Conservation (phyloP, 2,113 vertebrate genomes). For the Puma concolor region DNA sequence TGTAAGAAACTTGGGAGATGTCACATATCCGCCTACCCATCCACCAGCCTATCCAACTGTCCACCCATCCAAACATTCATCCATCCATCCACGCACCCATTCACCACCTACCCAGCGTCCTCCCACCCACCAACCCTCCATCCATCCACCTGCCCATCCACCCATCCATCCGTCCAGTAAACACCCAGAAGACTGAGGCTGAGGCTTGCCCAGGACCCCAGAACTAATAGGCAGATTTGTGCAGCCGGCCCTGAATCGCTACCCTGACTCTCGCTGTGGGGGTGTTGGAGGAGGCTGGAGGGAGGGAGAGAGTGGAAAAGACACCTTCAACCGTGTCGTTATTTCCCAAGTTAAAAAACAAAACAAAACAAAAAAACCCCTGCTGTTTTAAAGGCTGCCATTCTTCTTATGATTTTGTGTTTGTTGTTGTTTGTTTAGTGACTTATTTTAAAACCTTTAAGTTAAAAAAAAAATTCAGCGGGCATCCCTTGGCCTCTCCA, state of each 20-base stretch:
- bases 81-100: background rate
- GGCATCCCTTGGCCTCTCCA: background rate
- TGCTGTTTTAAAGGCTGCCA: background rate
- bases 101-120: background rate
- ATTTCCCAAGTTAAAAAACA: background rate
- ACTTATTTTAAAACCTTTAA: background rate
- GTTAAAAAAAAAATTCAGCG: background rate
- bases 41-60: background rate
- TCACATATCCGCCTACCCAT: background rate
- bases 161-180: background rate
- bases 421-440: background rate
- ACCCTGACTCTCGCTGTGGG: background rate
- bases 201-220: too few relatives aligned
- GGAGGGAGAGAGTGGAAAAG: too few relatives aligned
- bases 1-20: background rate
- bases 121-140: background rate
- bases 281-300: background rate
- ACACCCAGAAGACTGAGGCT: background rate
- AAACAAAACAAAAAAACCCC: background rate
- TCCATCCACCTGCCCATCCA: too few relatives aligned
- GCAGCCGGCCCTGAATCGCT: fast-evolving
- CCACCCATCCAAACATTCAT: too few relatives aligned
- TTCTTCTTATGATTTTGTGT: background rate
- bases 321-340: background rate
- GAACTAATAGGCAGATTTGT: background rate